Percentiles rank a stretch among this genome's conserved stretches.
Evolutionary conservation across 2,888 invertebrate genomes (phyloP).

Genomic region (Celastrina argiolus): DNA sequence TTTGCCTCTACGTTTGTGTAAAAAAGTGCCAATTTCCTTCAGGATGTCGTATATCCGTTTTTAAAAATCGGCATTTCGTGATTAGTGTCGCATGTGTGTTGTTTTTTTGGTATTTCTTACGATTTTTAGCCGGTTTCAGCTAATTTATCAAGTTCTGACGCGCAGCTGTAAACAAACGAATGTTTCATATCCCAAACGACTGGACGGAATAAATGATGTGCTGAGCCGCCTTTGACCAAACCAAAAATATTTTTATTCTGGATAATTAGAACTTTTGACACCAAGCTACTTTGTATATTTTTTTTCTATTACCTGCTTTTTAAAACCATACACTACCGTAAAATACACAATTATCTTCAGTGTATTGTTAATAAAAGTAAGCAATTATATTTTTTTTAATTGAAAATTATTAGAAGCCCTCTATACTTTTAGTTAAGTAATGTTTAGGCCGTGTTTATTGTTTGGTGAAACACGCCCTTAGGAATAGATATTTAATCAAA

Average conservation of each 20-base stretch:
- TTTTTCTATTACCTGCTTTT: no score
- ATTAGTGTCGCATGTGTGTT: constrained; percentile 65
- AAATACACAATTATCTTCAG: no score
- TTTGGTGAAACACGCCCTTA: no score
- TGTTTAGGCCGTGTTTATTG: no score
- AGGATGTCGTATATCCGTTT: constrained; percentile 65
- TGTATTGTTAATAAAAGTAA: no score
- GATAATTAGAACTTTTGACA: constrained; percentile 6
- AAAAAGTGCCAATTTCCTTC: constrained; percentile 76
- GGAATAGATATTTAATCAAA: no score
- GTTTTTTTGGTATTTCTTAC: constrained; percentile 63
- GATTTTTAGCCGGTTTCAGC: constrained; percentile 48
- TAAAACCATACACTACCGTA: no score
- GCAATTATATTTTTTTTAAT: no score
- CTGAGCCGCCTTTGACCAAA: constrained; percentile 7
- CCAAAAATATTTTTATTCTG: constrained; percentile 6
- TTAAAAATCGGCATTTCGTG: constrained; percentile 68
- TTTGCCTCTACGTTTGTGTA: constrained; percentile 39
- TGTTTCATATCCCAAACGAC: not conserved
- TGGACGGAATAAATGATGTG: constrained; percentile 1
- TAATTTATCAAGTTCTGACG: constrained; percentile 61
- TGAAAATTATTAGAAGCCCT: no score
- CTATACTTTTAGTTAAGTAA: no score
- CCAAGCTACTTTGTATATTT: not conserved
- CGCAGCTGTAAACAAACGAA: constrained; percentile 53